Conservation (phyloP, 1,140 invertebrate genomes). For the Drosophila watanabei region DNA sequence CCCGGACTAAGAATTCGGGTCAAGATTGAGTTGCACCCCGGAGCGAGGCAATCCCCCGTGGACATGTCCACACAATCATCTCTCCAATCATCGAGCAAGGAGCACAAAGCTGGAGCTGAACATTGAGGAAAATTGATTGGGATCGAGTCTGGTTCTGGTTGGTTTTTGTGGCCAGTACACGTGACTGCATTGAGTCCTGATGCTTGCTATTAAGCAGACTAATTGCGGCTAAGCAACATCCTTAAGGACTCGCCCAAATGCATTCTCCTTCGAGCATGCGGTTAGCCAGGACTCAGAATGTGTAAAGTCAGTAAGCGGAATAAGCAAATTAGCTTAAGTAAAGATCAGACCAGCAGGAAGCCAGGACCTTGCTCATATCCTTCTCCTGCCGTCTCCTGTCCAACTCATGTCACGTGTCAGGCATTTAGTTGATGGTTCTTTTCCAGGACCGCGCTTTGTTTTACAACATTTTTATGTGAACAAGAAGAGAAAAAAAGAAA, state of each 20-base stretch:
- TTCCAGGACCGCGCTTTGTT: conserved; percentile 46
- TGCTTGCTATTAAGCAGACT: neutral
- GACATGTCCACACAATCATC: neutral
- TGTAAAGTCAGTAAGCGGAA: too few species aligned
- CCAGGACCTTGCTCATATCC: neutral
- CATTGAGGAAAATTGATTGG: neutral
- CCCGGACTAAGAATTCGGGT: conserved; percentile 30
- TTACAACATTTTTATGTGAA: conserved; percentile 68
- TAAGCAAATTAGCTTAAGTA: conserved; percentile 1
- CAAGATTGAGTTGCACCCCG: conserved; percentile 15
- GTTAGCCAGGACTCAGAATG: too few species aligned
- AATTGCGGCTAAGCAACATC: neutral
- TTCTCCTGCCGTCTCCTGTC: neutral
- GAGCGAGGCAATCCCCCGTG: neutral
- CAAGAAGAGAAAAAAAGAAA: neutral
- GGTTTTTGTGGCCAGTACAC: neutral
- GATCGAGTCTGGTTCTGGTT: neutral
- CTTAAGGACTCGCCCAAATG: neutral
- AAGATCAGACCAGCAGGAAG: neutral
- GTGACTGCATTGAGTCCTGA: conserved; percentile 3
- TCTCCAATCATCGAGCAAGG: neutral
- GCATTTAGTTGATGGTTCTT: conserved; percentile 29
- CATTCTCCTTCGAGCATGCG: neutral
- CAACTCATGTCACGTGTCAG: conserved; percentile 20
- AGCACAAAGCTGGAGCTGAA: neutral